Conservation (phyloP, 2,797 vertebrate genomes). For the Gymnocypris eckloni region DNA sequence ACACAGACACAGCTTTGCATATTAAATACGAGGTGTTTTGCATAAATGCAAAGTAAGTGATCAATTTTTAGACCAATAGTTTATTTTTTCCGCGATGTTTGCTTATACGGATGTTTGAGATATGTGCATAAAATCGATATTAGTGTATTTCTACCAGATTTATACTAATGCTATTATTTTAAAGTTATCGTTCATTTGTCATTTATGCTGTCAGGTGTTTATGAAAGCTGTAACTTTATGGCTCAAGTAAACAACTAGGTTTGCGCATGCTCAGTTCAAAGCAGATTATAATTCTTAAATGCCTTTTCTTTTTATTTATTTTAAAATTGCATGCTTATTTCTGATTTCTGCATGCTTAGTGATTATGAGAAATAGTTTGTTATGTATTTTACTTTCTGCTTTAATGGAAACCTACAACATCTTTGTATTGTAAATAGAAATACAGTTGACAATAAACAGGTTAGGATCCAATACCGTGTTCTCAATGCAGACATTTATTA, state of each 20-base stretch:
- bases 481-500: background rate
- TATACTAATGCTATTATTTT: background rate
- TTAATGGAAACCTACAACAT: background rate
- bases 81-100: background rate
- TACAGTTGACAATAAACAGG: background rate
- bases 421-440: too few relatives aligned
- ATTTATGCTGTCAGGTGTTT: background rate
- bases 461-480: background rate
- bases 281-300: background rate
- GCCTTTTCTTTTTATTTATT: too few relatives aligned
- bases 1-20: too few relatives aligned
- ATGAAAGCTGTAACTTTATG: background rate
- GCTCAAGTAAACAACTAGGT: conserved; percentile 7
- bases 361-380: background rate
- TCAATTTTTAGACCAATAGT: too few relatives aligned
- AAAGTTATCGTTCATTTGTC: background rate
- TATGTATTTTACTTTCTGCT: background rate
- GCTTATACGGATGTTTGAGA: background rate
- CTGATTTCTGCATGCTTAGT: too few relatives aligned
- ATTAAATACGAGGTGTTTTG: too few relatives aligned
- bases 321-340: background rate
- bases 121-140: background rate
- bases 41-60: background rate
- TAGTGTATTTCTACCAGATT: background rate
- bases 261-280: conserved; percentile 13